Conservation (phyloP, 1,140 invertebrate species). For the Drosophila ficusphila region DNA sequence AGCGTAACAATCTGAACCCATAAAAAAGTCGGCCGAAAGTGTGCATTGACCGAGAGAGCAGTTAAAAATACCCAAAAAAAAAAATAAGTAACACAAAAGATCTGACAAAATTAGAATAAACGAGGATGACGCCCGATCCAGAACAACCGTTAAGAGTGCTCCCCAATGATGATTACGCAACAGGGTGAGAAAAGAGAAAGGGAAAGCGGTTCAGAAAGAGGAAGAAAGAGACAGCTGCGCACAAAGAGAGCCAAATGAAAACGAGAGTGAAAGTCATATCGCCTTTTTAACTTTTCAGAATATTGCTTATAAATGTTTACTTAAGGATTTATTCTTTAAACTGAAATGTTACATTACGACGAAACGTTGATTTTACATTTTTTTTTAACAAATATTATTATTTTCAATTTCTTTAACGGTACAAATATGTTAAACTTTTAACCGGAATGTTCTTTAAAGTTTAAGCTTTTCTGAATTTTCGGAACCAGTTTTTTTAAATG, state of each 20-base stretch:
- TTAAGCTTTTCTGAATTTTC: no score
- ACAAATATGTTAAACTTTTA: no score
- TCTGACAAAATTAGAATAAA: conserved; percentile 55
- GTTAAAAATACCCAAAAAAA: conserved; percentile 41
- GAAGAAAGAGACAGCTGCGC: not conserved
- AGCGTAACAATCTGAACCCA: conserved; percentile 17
- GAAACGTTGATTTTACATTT: no score
- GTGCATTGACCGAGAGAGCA: conserved; percentile 67
- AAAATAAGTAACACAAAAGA: conserved; percentile 25
- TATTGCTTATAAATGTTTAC: not conserved
- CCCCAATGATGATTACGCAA: conserved; percentile 39
- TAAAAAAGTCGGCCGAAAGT: conserved; percentile 74
- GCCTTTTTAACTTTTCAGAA: not conserved
- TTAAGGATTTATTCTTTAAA: no score
- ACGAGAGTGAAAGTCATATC: conserved; percentile 15
- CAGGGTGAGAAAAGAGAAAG: not conserved
- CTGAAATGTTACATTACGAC: no score
- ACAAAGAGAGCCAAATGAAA: conserved; percentile 2
- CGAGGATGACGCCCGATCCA: conserved; percentile 33
- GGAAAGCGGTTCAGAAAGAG: not conserved
- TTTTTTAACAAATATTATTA: no score
- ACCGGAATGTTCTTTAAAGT: no score
- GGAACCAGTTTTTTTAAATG: no score
- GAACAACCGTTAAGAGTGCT: conserved; percentile 68
- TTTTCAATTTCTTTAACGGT: no score